These are phyloP conservation scores for Staurois parvus DNA, from an alignment of 2,797 vertebrate genomes.

Conservation along the genomic window DNA sequence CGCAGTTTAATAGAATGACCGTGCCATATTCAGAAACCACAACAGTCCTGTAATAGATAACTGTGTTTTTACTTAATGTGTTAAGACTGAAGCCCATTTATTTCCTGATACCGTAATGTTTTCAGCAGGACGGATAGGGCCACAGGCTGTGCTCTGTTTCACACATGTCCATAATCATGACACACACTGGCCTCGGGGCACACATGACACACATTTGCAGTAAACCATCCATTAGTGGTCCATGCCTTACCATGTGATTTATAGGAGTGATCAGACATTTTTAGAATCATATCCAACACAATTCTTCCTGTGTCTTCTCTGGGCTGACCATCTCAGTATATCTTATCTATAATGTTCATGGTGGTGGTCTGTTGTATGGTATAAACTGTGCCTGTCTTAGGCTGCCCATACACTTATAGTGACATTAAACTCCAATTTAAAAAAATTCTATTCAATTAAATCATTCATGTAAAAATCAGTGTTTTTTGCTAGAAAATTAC, in stretches of 20 bases:
- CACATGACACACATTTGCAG: constrained; percentile 23
- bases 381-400: too few relatives aligned
- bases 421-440: too few relatives aligned
- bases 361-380: neutral
- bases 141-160: constrained; percentile 5
- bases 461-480: too few relatives aligned
- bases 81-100: neutral
- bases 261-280: neutral
- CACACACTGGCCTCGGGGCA: constrained; percentile 8
- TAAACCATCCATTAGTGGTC: constrained; percentile 41
- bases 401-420: too few relatives aligned
- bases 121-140: constrained; percentile 5
- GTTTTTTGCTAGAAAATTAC: too few relatives aligned
- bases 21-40: neutral
- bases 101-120: neutral
- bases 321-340: neutral
- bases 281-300: neutral
- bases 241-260: constrained; percentile 27
- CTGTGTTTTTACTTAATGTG: neutral
- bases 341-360: neutral
- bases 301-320: neutral
- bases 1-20: neutral
- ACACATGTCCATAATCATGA: constrained; percentile 20
- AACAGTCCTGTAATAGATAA: constrained; percentile 9
- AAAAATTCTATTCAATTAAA: too few relatives aligned